These are phyloP conservation scores for Sebastes itinus DNA, from an alignment of 2,797 vertebrate genomes.

Conservation along the genomic window DNA sequence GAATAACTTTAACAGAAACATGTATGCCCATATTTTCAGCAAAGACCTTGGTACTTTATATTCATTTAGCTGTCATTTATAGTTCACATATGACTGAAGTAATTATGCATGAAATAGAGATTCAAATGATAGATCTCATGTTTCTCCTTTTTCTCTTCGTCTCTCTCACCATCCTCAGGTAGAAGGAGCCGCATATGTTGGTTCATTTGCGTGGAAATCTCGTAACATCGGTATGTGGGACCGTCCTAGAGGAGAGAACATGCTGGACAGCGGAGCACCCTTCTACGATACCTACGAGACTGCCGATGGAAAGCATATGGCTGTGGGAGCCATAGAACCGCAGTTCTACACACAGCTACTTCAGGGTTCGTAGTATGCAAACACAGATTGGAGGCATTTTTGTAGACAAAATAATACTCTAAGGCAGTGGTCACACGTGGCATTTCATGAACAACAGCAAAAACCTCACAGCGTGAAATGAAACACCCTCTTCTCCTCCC, in stretches of 20 bases:
- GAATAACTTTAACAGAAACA: not conserved
- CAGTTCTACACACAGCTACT: constrained; percentile 90
- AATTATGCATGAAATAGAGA: not conserved
- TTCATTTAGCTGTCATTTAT: not conserved
- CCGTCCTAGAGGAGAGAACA: constrained; percentile 86
- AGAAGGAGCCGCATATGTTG: constrained; percentile 92
- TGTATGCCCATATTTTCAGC: not conserved
- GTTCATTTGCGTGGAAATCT: constrained; percentile 95
- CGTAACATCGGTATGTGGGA: constrained; percentile 83
- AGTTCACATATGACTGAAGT: not conserved
- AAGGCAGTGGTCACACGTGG: not conserved
- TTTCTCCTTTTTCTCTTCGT: not conserved
- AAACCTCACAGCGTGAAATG: not conserved
- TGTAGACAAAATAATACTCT: not conserved
- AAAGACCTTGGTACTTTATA: not conserved
- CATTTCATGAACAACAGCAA: not conserved
- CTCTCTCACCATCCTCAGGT: constrained; percentile 77
- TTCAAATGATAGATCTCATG: not conserved
- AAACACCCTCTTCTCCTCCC: not conserved
- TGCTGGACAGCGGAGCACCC: constrained; percentile 90
- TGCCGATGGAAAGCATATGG: constrained; percentile 88
- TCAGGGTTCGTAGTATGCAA: constrained; percentile 78
- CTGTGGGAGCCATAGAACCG: constrained; percentile 92
- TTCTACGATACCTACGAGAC: constrained; percentile 94
- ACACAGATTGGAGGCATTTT: not conserved